phyloP scores from a whole-genome alignment of 2,113 vertebrate species.

The Thunnus thynnus region DNA sequence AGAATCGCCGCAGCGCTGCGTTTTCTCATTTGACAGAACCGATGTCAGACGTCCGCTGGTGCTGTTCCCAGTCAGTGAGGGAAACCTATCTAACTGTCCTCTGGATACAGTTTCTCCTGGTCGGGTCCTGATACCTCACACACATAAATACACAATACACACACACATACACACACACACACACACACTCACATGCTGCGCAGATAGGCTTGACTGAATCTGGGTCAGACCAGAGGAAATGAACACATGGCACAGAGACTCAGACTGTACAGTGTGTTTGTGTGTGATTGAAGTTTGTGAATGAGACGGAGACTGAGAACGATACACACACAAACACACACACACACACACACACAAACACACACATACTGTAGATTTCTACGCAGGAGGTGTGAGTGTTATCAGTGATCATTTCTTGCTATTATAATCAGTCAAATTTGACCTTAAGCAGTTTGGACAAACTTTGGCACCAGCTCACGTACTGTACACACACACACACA shows the following conservation, averaged over 20 bases:
- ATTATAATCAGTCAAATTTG: background rate
- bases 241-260: constrained; percentile 52
- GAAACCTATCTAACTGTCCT: constrained; percentile 3
- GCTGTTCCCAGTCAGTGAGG: background rate
- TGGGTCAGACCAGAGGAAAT: constrained; percentile 72
- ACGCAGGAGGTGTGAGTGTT: background rate
- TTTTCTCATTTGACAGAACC: background rate
- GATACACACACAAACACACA: constrained; percentile 19
- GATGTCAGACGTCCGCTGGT: background rate
- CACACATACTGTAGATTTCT: background rate
- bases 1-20: background rate
- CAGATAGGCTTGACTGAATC: constrained; percentile 51
- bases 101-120: background rate
- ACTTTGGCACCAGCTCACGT: background rate
- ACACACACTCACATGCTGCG: constrained; percentile 25
- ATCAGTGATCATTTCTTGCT: background rate
- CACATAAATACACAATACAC: constrained; percentile 2
- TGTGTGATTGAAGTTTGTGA: constrained; percentile 29
- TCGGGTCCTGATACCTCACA: background rate
- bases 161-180: constrained; percentile 12
- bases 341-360: constrained; percentile 10
- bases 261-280: constrained; percentile 29
- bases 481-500: constrained; percentile 3
- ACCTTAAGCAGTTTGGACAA: background rate
- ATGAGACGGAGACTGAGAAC: constrained; percentile 6